Conservation (phyloP, 2,888 invertebrate genomes). For the Macrosoma leucophasiata region DNA sequence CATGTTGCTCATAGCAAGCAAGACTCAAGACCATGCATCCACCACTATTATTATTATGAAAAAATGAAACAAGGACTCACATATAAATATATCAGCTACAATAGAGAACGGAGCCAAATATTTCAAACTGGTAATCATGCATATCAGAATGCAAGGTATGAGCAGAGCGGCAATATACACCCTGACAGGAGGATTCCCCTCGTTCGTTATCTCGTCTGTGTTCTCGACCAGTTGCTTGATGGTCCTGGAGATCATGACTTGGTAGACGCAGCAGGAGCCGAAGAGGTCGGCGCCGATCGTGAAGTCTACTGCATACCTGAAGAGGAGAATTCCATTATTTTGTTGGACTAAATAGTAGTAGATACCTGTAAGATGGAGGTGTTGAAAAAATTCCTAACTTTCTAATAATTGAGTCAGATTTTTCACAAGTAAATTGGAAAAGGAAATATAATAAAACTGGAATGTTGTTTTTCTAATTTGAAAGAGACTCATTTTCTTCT, state of each 20-base stretch:
- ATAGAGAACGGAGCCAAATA: constrained; percentile 46
- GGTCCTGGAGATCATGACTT: constrained; percentile 35
- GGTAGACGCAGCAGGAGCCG: constrained; percentile 40
- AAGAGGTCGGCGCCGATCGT: constrained; percentile 36
- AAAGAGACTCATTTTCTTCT: too few relatives aligned
- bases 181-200: constrained; percentile 25
- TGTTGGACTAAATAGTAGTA: too few relatives aligned
- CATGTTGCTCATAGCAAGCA: too few relatives aligned
- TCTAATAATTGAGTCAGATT: too few relatives aligned
- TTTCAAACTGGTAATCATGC: constrained; percentile 42
- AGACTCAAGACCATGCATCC: too few relatives aligned
- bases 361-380: too few relatives aligned
- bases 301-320: constrained; percentile 35
- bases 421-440: too few relatives aligned
- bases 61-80: constrained; percentile 27
- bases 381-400: too few relatives aligned
- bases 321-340: too few relatives aligned
- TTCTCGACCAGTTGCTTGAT: constrained; percentile 39
- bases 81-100: constrained; percentile 37
- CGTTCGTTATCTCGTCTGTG: constrained; percentile 17
- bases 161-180: constrained; percentile 32
- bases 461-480: too few relatives aligned
- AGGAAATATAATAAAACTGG: too few relatives aligned
- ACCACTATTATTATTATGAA: too few relatives aligned
- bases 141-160: constrained; percentile 36